These are phyloP conservation scores for Sericinus montela DNA, from an alignment of 2,888 invertebrate species.

Conservation along the genomic window DNA sequence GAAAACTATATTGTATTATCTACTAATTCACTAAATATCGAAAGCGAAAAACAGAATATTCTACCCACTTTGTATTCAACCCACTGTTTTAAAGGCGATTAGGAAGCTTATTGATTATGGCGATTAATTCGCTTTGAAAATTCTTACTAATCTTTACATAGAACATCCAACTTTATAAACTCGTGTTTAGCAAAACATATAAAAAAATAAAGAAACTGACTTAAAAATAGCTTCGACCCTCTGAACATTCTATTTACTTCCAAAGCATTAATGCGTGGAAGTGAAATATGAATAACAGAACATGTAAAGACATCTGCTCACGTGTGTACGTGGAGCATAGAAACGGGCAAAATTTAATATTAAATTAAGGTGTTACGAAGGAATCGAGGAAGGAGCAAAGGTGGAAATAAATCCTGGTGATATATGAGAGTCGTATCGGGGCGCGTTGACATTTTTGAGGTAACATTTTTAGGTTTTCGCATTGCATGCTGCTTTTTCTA, in stretches of 20 bases:
- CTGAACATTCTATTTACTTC: constrained; percentile 22
- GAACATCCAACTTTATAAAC: no score
- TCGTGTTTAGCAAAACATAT: no score
- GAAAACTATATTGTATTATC: no score
- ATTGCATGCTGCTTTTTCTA: constrained; percentile 25
- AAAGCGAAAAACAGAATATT: no score
- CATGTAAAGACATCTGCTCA: constrained; percentile 64
- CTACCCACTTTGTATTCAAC: no score
- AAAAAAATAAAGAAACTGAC: background rate
- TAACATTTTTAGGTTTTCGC: constrained; percentile 56
- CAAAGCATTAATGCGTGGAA: constrained; percentile 46
- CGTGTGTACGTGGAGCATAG: constrained; percentile 41
- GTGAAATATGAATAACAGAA: constrained; percentile 73
- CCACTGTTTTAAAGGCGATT: no score
- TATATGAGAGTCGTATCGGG: constrained; percentile 60
- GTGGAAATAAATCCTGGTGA: constrained; percentile 73
- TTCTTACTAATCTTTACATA: no score
- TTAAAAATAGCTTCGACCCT: constrained; percentile 13
- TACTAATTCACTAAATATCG: no score
- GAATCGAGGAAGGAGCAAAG: constrained; percentile 71
- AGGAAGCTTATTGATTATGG: no score
- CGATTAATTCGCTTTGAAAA: no score
- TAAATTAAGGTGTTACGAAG: constrained; percentile 75
- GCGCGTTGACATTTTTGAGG: constrained; percentile 70
- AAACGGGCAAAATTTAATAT: constrained; percentile 71